Evolutionary conservation across 2,113 vertebrate species (phyloP).

Genomic region (Peucedramus taeniatus): DNA sequence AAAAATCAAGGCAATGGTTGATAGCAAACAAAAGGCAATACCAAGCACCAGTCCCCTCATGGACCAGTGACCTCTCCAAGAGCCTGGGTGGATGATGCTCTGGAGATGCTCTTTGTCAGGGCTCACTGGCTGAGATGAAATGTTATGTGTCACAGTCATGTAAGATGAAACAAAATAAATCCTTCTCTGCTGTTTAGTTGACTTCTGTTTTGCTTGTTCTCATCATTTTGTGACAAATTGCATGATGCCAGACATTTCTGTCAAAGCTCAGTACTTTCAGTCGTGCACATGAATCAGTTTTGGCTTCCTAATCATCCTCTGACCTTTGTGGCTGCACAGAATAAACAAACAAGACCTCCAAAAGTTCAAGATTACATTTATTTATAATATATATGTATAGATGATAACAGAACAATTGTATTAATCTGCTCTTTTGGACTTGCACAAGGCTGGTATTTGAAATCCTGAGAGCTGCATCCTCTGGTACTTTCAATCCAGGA

Average conservation of each 20-base stretch:
- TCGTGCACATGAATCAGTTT: background rate
- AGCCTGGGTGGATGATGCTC: background rate
- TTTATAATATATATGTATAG: background rate
- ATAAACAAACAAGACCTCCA: background rate
- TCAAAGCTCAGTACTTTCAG: background rate
- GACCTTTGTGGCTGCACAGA: background rate
- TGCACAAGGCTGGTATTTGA: background rate
- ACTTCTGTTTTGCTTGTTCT: slow-evolving; percentile 15
- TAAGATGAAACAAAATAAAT: slow-evolving; percentile 5
- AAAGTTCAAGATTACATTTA: background rate
- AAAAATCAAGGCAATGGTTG: background rate
- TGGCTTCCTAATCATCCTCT: background rate
- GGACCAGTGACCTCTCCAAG: accelerated
- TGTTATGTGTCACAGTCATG: background rate
- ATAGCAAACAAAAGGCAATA: background rate
- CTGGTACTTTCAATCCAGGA: background rate
- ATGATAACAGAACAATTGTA: background rate
- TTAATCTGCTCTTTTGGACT: background rate
- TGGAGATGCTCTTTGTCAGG: background rate
- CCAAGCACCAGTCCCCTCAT: background rate
- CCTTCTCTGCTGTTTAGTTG: background rate
- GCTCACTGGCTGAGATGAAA: background rate
- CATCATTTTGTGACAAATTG: background rate
- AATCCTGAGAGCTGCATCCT: background rate
- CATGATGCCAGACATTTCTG: background rate